phyloP scores from a whole-genome alignment of 2,888 invertebrate genomes.

The Caprella mutica region DNA sequence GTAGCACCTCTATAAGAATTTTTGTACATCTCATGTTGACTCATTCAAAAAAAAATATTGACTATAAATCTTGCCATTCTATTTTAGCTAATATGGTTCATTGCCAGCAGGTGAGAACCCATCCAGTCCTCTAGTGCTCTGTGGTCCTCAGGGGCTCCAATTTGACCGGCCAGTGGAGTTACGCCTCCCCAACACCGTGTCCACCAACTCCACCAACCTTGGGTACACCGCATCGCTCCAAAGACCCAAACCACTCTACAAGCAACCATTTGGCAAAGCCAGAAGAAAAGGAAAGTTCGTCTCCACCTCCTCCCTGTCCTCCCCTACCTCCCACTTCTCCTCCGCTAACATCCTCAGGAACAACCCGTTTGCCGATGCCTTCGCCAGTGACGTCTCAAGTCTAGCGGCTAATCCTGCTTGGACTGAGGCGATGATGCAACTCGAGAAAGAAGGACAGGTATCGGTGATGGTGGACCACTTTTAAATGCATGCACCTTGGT shows the following conservation, averaged over 20 bases:
- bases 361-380: slow-evolving; percentile 3
- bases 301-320: slow-evolving; percentile 7
- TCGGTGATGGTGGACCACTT: too few relatives aligned
- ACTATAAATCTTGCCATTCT: too few relatives aligned
- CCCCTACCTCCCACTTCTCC: neutral
- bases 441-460: too few relatives aligned
- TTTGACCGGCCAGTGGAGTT: slow-evolving; percentile 81
- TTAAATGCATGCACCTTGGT: too few relatives aligned
- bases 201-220: slow-evolving; percentile 43
- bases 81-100: too few relatives aligned
- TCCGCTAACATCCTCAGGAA: neutral
- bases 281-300: neutral
- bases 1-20: neutral
- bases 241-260: neutral
- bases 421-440: slow-evolving; percentile 3
- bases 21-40: neutral
- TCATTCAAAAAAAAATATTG: too few relatives aligned
- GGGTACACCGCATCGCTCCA: slow-evolving; percentile 29
- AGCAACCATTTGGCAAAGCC: neutral
- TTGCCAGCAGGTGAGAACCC: slow-evolving; percentile 71
- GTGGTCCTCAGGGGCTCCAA: slow-evolving; percentile 82
- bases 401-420: slow-evolving; percentile 4
- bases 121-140: slow-evolving; percentile 89
- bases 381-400: neutral
- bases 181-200: slow-evolving; percentile 61